Base-by-base conservation (phyloP, 1,140 invertebrate genomes). In the Zaprionus nigranus region DNA sequence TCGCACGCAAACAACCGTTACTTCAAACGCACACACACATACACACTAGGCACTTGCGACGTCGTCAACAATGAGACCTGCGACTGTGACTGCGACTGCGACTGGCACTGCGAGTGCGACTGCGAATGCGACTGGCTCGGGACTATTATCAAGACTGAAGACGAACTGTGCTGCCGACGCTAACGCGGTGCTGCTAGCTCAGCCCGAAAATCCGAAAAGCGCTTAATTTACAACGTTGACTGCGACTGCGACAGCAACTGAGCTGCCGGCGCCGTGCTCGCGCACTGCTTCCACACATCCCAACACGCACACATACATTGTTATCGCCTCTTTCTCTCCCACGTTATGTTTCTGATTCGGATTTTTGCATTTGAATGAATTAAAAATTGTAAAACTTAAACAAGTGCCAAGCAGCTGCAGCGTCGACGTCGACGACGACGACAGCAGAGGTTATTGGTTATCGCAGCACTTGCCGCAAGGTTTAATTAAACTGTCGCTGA, bases 301-400 rank as follows among this genome's bases (percentile, higher is more conserved):
- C 81, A 65, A 75, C 90, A 79, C 85, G 75, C 84, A 79, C 11
- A 34, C 30, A 11, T 34, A 34, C 30, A 67, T 62, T 81, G 38
- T 65, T 69, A 75, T 71, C 69, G 66, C 73, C 34, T 57, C 22
- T 59, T 38, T 43, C 40, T 57, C 40, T 15, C 26, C 3, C n/a
- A 7, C n/a, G 40, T 46, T 46, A 46, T 46, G 40, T 46, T 46
- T 17, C 7, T 46, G 40, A 46, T 46, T 56, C 66, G 57, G 56
- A 75, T 70, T 85, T 86, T 86, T 73, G 82, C 82, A 82, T 79
- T 87, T 87, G 83, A 79, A 86, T 86, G 82, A 86, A 86, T 82
- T 79, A 30, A 76, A 86, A 87, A 67, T 86, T 86, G 83, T 86
- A 86, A 86, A 82, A 73, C 12, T 67, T 46, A 71, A 68, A 59